Percentiles rank a stretch among this genome's conserved stretches.
Evolutionary conservation across 2,113 vertebrate genomes (phyloP).

Genomic region (Taurulus bubalis): DNA sequence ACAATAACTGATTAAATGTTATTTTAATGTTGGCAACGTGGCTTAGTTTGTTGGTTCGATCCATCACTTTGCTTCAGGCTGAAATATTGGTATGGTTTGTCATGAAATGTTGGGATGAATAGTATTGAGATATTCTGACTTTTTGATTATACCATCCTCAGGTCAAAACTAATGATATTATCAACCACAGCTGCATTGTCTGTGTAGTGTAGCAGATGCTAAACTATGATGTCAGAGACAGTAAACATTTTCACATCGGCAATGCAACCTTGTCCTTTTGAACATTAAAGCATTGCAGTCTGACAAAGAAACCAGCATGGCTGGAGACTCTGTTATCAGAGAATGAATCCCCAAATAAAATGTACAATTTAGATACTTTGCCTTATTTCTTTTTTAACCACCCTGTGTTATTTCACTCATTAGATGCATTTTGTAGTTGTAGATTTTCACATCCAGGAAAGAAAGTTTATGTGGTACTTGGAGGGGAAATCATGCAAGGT

Average conservation of each 20-base stretch:
- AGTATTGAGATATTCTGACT: not conserved
- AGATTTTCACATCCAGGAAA: constrained; percentile 37
- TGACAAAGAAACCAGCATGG: not conserved
- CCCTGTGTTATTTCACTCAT: constrained; percentile 29
- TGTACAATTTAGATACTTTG: constrained; percentile 33
- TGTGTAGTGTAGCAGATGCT: not conserved
- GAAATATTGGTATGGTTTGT: not conserved
- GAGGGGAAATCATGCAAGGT: constrained; percentile 74
- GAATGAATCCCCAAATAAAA: not conserved
- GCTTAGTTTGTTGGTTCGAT: not conserved
- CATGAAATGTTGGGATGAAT: not conserved
- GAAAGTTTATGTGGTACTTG: constrained; percentile 40
- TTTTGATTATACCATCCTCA: not conserved
- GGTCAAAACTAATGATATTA: not conserved
- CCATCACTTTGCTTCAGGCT: not conserved
- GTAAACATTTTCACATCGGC: not conserved
- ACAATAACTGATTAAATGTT: not conserved
- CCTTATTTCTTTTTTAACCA: constrained; percentile 50
- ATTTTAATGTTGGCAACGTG: not conserved
- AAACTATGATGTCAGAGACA: not conserved
- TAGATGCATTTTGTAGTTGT: constrained; percentile 20
- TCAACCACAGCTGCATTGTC: not conserved
- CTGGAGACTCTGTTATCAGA: not conserved
- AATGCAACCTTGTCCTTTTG: not conserved
- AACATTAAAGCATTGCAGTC: not conserved